Percentiles rank a stretch among this genome's conserved stretches.
These are phyloP conservation scores for Cheilosia grossa DNA, from an alignment of 2,888 invertebrate genomes.

Conservation along the genomic window DNA sequence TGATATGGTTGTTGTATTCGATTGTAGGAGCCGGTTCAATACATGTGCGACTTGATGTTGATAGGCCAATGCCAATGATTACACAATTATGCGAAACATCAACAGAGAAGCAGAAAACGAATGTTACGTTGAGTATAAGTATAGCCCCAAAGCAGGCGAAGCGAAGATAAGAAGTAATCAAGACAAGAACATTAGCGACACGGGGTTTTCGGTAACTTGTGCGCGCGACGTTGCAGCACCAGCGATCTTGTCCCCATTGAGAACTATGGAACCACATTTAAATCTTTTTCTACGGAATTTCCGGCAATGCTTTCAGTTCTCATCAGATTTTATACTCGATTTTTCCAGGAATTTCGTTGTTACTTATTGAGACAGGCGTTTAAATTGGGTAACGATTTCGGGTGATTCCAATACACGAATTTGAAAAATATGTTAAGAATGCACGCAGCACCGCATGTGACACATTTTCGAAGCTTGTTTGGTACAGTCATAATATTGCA, in stretches of 20 bases:
- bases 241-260: slow-evolving; percentile 15
- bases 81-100: slow-evolving; percentile 66
- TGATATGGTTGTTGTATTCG: slow-evolving; percentile 11
- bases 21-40: slow-evolving; percentile 35
- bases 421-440: background rate
- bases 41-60: slow-evolving; percentile 29
- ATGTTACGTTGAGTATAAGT: background rate
- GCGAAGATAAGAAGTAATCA: slow-evolving; percentile 25
- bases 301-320: slow-evolving; percentile 65
- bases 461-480: background rate
- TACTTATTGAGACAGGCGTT: slow-evolving; percentile 46
- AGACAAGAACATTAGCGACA: slow-evolving; percentile 8
- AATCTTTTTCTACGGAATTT: slow-evolving; percentile 55
- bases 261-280: slow-evolving; percentile 25
- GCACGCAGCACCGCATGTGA: background rate
- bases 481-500: too few species aligned
- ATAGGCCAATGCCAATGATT: slow-evolving; percentile 71
- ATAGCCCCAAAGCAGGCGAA: background rate
- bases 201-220: background rate
- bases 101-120: slow-evolving; percentile 47
- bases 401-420: slow-evolving; percentile 30
- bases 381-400: slow-evolving; percentile 44
- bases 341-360: slow-evolving; percentile 61
- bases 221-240: background rate
- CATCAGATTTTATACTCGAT: slow-evolving; percentile 29